Evolutionary conservation across 1,140 invertebrate species (phyloP), one percentile per base, ranked within the genome.

Genomic region (Drosophila varians): DNA sequence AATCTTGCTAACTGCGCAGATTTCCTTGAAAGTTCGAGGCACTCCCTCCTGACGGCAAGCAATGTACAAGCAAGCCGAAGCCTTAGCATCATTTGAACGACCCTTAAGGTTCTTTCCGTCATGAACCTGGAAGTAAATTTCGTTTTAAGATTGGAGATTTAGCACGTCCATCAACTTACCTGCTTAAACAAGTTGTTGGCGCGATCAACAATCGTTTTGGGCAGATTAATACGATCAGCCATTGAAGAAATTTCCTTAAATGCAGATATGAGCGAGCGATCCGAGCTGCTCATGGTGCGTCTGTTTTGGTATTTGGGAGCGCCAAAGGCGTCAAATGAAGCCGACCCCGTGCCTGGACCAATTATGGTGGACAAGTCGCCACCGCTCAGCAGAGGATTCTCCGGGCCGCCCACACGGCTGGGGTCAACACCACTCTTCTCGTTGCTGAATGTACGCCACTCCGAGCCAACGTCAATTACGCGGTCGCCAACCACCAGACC

Each of bases 381-480:
- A 4, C 98, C 98, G 91, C 97, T 97, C 0, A 99, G 92, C 1
- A 99, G 92, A 0, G 97, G 97, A 93, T 99, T 99, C 93, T 99
- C 96, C 4, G 96, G 96, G 0, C 96, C 96, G 93, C 99, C 99
- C 65, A 99, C 99, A 96, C 99, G 97, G 92, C 97, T 99, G 18
- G 98, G 98, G 93, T 99, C 99, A 1, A 97, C 96, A 5, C 97
- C 96, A 62, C 95, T 95, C 90, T 99, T 99, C 90, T 99, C 99
- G 93, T 99, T 99, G 79, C 97, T 99, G 92, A 99, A 99, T 49
- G 99, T 99, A 92, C 99, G 94, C 99, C 99, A 99, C 92, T 99
- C 99, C n/a, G 98, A 99, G n/a, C 99, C 98, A n/a, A 99, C 99
- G 93, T 99, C 99, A 74, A 99, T 98, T 0, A 99, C 98, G 90